Conservation (phyloP, 1,140 invertebrate genomes). For the Pachypsylla venusta region DNA sequence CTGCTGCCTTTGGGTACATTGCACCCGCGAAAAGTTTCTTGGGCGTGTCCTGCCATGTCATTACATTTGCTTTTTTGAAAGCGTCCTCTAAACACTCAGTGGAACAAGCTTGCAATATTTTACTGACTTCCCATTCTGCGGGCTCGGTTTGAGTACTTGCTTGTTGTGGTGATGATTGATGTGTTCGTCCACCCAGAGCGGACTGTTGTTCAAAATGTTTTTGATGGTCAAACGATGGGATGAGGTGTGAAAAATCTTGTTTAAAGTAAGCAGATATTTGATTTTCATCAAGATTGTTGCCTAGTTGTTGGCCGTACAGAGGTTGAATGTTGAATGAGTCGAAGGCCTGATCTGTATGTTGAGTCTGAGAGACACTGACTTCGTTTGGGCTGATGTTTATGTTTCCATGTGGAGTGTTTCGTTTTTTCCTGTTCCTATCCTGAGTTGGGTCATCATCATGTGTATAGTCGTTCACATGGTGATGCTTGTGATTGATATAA, state of each 20-base stretch:
- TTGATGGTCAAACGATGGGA: background rate
- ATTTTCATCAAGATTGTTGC: background rate
- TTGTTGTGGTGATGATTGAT: conserved; percentile 23
- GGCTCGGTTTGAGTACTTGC: conserved; percentile 51
- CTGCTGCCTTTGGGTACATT: conserved; percentile 42
- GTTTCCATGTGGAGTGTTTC: conserved; percentile 22
- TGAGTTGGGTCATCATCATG: conserved; percentile 40
- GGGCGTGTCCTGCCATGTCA: conserved; percentile 53
- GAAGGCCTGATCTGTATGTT: background rate
- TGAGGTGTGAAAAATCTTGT: background rate
- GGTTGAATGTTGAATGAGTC: no score
- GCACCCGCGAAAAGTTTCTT: conserved; percentile 59
- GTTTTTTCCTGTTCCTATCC: conserved; percentile 25
- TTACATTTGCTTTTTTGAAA: conserved; percentile 54
- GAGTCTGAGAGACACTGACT: background rate
- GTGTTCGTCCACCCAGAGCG: background rate
- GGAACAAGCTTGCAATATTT: conserved; percentile 55
- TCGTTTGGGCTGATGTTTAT: conserved; percentile 11
- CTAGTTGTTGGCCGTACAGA: conserved; percentile 3
- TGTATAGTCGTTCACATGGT: conserved; percentile 59
- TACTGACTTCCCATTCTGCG: conserved; percentile 61
- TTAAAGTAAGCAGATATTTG: background rate
- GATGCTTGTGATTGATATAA: conserved; percentile 67
- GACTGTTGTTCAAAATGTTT: no score
- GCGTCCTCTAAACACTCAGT: conserved; percentile 51